Evolutionary conservation across 2,888 invertebrate species (phyloP), one percentile per base, ranked within the genome.

Genomic region (Machimus rusticus): DNA sequence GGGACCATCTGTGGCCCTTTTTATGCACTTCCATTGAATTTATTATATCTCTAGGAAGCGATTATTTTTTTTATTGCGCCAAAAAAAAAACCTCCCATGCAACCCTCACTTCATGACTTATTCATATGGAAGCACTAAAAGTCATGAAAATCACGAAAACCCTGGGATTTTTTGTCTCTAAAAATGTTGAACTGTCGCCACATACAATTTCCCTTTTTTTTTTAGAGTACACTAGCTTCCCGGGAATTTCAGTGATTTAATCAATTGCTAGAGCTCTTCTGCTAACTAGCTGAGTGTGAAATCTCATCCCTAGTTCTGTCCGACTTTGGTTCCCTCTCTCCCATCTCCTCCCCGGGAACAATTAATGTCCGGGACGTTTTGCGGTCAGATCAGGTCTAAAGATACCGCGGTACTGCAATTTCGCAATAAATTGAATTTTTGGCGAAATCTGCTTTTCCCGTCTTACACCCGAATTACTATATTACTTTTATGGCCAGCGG

Each of bases 401-500:
- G 66, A 19, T 66, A 66, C 2, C 6, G 66, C 28, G 43, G 66
- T n/a, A 66, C 66, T 76, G 76, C 46, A 81, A 81, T 51, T 81
- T 81, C 31, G 46, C 31, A 51, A 81, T 81, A 81, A 81, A 81
- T 81, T 81, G 51, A 81, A 51, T 81, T 51, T 78, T 81, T 51
- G 81, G 81, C 51, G 51, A 55, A 81, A 81, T 51, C 81, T 51
- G 28, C 81, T 81, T 51, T 81, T 31, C 51, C 28, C 51, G 19
- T 81, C 81, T 46, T 81, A 28, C 28, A 39, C 55, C 43, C 31
- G 43, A 84, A 74, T 66, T 84, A 84, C 28, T 66, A 28, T 66
- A 66, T 84, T 84, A 84, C 39, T 66, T 84, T 84, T 84, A 84
- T 84, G 84, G 84, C 37, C 66, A n/a, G 31, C 39, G 39, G 39